A percentile compares a stretch with the other conserved stretches of the same genome.
Evolutionary conservation across 2,113 vertebrate species (phyloP).

Genomic region (Dasyornis broadbenti): DNA sequence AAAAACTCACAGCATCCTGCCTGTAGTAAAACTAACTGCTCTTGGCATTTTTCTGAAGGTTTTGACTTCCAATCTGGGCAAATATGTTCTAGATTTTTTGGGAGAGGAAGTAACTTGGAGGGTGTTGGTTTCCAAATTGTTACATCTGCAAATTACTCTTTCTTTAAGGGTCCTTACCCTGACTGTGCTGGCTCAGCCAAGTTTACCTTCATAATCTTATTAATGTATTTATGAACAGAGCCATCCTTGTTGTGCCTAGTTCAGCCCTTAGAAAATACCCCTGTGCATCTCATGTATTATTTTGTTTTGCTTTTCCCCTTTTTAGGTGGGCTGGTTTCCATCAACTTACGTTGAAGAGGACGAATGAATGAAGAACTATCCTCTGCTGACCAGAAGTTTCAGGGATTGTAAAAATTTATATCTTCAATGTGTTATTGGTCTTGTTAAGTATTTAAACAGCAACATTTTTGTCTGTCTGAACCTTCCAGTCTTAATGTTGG

Average conservation of each 20-base stretch:
- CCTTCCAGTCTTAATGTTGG: constrained; percentile 56
- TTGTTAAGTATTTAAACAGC: constrained; percentile 53
- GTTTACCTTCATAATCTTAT: background rate
- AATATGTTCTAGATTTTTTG: background rate
- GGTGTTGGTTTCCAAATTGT: background rate
- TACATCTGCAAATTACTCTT: background rate
- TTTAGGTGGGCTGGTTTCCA: constrained; percentile 96
- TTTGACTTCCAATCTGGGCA: background rate
- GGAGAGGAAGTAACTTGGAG: background rate
- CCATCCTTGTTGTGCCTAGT: background rate
- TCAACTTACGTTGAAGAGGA: constrained; percentile 98
- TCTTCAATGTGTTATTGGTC: constrained; percentile 20
- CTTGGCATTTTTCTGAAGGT: background rate
- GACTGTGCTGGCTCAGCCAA: background rate
- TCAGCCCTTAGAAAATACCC: background rate
- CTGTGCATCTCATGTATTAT: background rate
- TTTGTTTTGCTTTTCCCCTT: constrained; percentile 35
- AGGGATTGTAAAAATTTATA: constrained; percentile 46
- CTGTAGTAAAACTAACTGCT: background rate
- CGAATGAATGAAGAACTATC: constrained; percentile 73
- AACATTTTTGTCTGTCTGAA: constrained; percentile 52
- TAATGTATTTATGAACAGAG: background rate
- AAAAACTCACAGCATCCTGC: background rate
- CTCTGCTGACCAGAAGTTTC: constrained; percentile 38
- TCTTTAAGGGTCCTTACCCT: background rate